phyloP scores from a whole-genome alignment of 2,797 vertebrate species.

The Scyliorhinus canicula region DNA sequence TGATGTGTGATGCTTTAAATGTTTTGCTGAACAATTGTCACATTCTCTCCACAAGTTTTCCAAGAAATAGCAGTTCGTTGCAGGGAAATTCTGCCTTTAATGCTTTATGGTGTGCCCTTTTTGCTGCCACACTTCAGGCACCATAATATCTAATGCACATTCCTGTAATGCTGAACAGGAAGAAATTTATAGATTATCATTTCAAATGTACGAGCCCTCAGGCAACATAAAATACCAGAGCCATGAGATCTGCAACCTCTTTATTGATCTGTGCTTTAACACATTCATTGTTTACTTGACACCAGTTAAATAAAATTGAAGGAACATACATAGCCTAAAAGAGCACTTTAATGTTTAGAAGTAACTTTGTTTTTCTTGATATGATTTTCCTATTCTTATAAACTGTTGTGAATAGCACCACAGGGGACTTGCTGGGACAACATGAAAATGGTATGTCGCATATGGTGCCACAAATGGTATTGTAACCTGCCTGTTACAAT shows the following conservation, averaged over 20 bases:
- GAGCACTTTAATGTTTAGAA: not conserved
- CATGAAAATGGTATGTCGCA: not conserved
- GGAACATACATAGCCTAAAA: not conserved
- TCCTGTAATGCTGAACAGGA: not conserved
- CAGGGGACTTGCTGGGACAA: not conserved
- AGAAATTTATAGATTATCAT: not conserved
- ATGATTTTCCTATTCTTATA: not conserved
- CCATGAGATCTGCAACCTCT: not conserved
- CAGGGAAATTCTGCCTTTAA: not conserved
- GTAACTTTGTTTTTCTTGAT: not conserved
- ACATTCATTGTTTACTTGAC: not conserved
- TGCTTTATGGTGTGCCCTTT: too few species aligned
- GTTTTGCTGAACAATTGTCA: not conserved
- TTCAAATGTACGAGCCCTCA: not conserved
- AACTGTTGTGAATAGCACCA: not conserved
- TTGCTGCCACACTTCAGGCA: not conserved
- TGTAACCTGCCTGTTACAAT: not conserved
- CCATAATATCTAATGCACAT: not conserved
- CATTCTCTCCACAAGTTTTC: not conserved
- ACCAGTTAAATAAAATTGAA: not conserved
- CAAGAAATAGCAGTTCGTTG: not conserved
- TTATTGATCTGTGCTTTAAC: not conserved
- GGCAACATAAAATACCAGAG: not conserved
- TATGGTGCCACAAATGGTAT: too few species aligned
- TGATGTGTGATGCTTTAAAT: not conserved